Conservation (phyloP, 64 coral and sea anemone species). For the Dendrophyllia cribrosa region DNA sequence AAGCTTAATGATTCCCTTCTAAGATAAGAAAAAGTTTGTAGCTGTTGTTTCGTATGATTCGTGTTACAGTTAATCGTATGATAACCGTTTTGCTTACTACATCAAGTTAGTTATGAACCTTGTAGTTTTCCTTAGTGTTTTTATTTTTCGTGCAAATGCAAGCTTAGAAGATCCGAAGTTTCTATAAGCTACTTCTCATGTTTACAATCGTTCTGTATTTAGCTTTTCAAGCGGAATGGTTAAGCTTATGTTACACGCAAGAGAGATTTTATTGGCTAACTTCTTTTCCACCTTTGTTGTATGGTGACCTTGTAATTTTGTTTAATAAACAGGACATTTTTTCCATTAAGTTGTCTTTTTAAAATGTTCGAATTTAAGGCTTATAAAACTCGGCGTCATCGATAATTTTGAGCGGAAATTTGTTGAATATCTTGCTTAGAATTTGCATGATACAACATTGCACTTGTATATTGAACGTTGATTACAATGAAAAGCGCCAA, state of each 20-base stretch:
- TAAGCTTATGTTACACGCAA: not conserved
- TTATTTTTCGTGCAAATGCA: not conserved
- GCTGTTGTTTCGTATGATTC: not conserved
- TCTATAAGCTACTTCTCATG: not conserved
- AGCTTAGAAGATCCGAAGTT: not conserved
- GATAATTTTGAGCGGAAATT: not conserved
- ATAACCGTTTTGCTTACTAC: too few species aligned
- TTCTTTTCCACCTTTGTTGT: too few species aligned
- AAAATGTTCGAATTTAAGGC: not conserved
- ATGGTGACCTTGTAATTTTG: too few species aligned
- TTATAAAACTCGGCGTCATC: not conserved
- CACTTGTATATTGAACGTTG: not conserved
- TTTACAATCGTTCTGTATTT: not conserved
- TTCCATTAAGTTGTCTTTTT: too few species aligned
- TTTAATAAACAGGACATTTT: too few species aligned
- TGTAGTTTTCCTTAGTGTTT: too few species aligned
- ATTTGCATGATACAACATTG: not conserved
- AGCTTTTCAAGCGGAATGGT: not conserved
- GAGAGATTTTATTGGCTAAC: not conserved
- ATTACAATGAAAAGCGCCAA: constrained; percentile 4
- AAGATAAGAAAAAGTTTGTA: not conserved
- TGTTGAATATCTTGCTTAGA: not conserved
- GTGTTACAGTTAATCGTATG: too few species aligned
- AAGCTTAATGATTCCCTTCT: too few species aligned
- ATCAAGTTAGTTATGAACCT: too few species aligned